Percentiles rank a stretch among this genome's conserved stretches.
phyloP scores from a whole-genome alignment of 2,797 vertebrate genomes.

The Kryptopterus vitreolus region DNA sequence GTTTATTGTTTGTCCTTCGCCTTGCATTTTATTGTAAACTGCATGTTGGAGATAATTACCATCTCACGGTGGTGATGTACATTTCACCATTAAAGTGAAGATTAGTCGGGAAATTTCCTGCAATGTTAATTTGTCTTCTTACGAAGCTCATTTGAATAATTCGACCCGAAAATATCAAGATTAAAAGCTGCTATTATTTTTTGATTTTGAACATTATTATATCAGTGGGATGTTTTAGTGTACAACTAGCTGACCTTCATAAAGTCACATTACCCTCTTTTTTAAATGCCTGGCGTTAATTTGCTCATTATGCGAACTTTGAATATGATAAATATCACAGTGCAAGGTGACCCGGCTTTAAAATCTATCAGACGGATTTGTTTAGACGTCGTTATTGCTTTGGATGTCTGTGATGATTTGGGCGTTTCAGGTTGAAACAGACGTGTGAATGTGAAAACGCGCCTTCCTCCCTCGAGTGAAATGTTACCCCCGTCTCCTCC shows the following conservation, averaged over 20 bases:
- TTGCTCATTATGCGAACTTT: background rate
- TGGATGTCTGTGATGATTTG: conserved; percentile 23
- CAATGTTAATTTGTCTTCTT: background rate
- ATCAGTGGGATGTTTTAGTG: background rate
- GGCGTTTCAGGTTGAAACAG: conserved; percentile 26
- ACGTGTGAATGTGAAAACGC: conserved; percentile 33
- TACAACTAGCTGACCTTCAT: background rate
- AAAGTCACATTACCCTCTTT: background rate
- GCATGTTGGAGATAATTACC: too few relatives aligned
- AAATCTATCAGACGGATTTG: background rate
- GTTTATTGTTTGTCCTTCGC: too few relatives aligned
- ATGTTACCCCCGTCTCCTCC: conserved; percentile 44
- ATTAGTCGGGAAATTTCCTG: background rate
- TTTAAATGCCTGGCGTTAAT: background rate
- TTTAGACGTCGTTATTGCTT: conserved; percentile 8
- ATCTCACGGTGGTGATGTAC: too few relatives aligned
- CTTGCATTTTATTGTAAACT: too few relatives aligned
- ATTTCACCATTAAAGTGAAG: background rate
- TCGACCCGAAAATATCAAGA: background rate
- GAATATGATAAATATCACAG: conserved; percentile 1
- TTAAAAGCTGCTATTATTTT: background rate
- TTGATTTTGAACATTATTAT: background rate
- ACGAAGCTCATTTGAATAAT: background rate
- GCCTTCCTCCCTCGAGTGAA: conserved; percentile 41
- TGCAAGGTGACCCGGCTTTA: conserved; percentile 5